Evolutionary conservation across 2,888 invertebrate species (phyloP).

Genomic region (Allophyes oxyacanthae): DNA sequence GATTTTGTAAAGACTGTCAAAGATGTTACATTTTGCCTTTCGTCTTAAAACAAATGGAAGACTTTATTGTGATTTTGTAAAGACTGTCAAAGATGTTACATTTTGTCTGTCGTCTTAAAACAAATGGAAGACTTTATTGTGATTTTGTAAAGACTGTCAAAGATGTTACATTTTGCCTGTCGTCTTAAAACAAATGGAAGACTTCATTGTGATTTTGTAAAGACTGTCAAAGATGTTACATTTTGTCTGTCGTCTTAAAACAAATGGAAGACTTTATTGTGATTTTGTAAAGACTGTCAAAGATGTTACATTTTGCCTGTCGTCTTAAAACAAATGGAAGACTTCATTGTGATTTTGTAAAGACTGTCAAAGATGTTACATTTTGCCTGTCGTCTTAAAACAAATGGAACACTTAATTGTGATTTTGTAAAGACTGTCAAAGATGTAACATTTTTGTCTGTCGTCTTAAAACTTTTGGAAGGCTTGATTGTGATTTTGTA

Average conservation of each 20-base stretch:
- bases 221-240: no score
- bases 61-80: slow-evolving; percentile 1
- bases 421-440: no score
- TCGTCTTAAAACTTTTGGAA: neutral
- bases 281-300: neutral
- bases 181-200: neutral
- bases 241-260: neutral
- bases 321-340: no score
- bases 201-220: neutral
- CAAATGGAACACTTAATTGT: no score
- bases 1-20: no score
- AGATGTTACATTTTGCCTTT: no score
- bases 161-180: neutral
- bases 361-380: no score
- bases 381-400: no score
- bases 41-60: neutral
- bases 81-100: no score
- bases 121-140: neutral
- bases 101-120: neutral
- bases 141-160: neutral
- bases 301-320: no score
- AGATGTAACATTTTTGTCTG: no score
- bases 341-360: no score
- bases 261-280: slow-evolving; percentile 1
- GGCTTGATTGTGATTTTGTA: slow-evolving; percentile 2